Percentiles rank a stretch among this genome's conserved stretches.
These are phyloP conservation scores for Phataginus tricuspis DNA, from an alignment of 2,797 vertebrate genomes.

Conservation along the genomic window DNA sequence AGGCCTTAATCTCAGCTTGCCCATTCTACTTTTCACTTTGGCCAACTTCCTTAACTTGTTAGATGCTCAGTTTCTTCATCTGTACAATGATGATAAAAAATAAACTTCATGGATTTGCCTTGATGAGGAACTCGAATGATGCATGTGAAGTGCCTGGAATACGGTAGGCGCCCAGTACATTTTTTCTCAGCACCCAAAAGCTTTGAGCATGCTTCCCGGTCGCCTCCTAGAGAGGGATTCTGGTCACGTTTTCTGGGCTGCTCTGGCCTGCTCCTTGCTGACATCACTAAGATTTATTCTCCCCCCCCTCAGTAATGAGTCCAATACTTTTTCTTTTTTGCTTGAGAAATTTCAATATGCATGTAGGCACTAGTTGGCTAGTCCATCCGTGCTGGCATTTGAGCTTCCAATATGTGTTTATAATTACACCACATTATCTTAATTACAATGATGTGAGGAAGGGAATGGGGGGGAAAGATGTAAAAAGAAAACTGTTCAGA, in stretches of 20 bases:
- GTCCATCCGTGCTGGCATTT: background rate
- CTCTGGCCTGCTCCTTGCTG: background rate
- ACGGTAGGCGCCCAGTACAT: background rate
- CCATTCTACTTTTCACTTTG: background rate
- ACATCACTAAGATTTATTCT: background rate
- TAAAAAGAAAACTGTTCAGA: slow-evolving; percentile 50
- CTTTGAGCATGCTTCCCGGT: background rate
- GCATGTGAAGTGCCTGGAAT: background rate
- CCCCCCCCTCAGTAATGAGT: background rate
- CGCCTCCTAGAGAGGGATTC: background rate
- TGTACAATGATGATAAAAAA: background rate
- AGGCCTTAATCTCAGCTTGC: background rate
- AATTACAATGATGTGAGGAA: slow-evolving; percentile 73
- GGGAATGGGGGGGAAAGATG: background rate
- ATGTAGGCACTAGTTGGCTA: background rate
- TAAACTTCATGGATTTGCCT: background rate
- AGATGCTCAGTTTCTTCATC: background rate
- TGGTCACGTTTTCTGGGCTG: background rate
- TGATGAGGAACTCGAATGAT: background rate
- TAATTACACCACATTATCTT: slow-evolving; percentile 83
- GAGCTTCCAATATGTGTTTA: slow-evolving; percentile 73
- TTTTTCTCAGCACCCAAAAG: background rate
- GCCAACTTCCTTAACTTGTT: background rate
- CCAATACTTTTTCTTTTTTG: background rate
- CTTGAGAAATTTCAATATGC: background rate